phyloP scores from a whole-genome alignment of 2,113 vertebrate genomes.

The Narcine bancroftii region DNA sequence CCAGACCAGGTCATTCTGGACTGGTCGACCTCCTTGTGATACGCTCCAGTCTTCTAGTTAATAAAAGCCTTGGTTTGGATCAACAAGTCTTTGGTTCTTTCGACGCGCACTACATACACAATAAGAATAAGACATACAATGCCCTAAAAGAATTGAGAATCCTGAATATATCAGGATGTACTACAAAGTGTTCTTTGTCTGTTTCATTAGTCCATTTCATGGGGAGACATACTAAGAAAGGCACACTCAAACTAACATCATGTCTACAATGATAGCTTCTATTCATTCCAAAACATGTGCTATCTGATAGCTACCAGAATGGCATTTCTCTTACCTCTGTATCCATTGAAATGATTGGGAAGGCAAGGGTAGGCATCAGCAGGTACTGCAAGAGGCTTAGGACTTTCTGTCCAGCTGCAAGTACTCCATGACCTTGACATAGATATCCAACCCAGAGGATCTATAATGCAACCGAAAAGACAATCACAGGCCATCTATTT shows the following conservation, averaged over 20 bases:
- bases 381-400: constrained; percentile 57
- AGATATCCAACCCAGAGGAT: constrained; percentile 65
- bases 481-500: not conserved
- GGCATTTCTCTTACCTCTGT: not conserved
- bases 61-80: no score
- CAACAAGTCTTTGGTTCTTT: no score
- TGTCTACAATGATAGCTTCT: not conserved
- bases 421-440: constrained; percentile 56
- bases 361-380: constrained; percentile 45
- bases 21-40: no score
- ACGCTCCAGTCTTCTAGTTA: no score
- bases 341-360: constrained; percentile 14
- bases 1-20: no score
- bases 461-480: constrained; percentile 50
- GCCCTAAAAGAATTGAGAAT: not conserved
- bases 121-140: constrained; percentile 15
- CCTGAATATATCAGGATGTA: not conserved
- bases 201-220: not conserved
- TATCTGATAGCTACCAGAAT: not conserved
- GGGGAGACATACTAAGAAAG: not conserved
- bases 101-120: no score
- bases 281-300: not conserved
- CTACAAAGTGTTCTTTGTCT: not conserved
- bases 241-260: not conserved
- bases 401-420: constrained; percentile 58